Evolutionary conservation across 2,797 vertebrate genomes (phyloP), one percentile per base, ranked within the genome.

Genomic region (Xenopus petersii): DNA sequence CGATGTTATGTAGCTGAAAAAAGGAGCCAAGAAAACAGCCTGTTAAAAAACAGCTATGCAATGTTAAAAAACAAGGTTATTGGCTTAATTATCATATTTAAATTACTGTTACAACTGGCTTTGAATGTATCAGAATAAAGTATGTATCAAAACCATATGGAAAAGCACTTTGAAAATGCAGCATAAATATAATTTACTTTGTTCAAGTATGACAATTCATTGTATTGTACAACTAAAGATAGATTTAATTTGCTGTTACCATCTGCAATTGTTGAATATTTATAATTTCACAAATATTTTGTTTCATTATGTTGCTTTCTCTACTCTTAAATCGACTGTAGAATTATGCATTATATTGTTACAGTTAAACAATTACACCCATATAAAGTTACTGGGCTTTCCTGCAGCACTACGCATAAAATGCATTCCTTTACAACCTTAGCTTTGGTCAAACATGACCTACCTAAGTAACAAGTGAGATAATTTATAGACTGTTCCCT

Each of bases 131-230:
- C 36, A 64, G 21, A 24, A 16, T 69, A 47, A 16, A 63, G 59
- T 30, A 55, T 63, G 73, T 58, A 56, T 36, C 21, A 70, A 51
- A 75, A 47, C 5, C 67, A 75, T 70, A 75, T 75, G 67, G 74
- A 70, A 75, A 51, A 12, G 15, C 11, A 12, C 49, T 12, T 12
- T 12, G 10, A 51, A 51, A 75, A 70, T 76, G 56, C 46, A 61
- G 11, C 51, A 65, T 66, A 49, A 21, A 47, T 67, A 68, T 56
- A 54, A 24, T 69, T 17, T 26, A 63, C 49, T 51, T 51, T 51
- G 15, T 56, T 56, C 30, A 62, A 36, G 15, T 21, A 68, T 30
- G 15, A 10, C 12, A 56, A 49, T 16, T 12, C 16, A 46, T 46
- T 68, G 62, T 36, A 49, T 63, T 26, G 12, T 69, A 51, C 16